Base-by-base conservation (phyloP, 2,888 invertebrate species). In the Melieria crassipennis region DNA sequence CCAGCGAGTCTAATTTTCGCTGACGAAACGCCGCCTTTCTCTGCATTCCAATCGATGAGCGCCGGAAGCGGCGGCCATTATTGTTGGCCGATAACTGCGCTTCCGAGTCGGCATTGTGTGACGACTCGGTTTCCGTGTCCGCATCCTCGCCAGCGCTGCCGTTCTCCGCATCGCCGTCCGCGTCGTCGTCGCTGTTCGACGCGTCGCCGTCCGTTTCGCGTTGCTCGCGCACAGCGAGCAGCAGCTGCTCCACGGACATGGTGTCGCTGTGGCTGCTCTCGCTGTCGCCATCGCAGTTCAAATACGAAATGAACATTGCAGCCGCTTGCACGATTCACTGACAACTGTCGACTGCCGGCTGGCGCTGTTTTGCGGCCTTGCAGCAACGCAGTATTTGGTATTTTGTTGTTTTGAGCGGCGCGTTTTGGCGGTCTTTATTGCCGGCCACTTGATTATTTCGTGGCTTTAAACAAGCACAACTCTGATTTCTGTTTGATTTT, bases 21-120 rank as follows among this genome's bases (percentile, higher is more conserved):
- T 85, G 82, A n/a, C 85, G 85, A 75, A 85, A 86, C 56, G 84
- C 86, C 62, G 84, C 79, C 72, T 83, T 82, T 63, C 85, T 80
- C 75, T 84, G 85, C 79, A 84, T 83, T 71, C 85, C 84, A 76
- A 85, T 80, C 52, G 84, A 84, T 13, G 84, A 84, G 69, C 83
- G 81, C 42, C 85, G 83, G 76, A 81, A 82, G 67, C 79, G 82
- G 65, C 81, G 79, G 55, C 78, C 75, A 11, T 70, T 55, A 47
- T 70, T n/a, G 13, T 73, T 64, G 64, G 66, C 70, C 16, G 47
- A 65, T n/a, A 45, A 50, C 4, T 65, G 16, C 47, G 74, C 48
- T 3, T 65, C 63, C 0, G 70, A 43, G 7, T 63, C 61, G 43
- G 48, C 43, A 6, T 45, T 55, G 10, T 67, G 52, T 10, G 65